These are phyloP conservation scores for Paraescarpia echinospica DNA, from an alignment of 1,140 invertebrate species.

Conservation along the genomic window DNA sequence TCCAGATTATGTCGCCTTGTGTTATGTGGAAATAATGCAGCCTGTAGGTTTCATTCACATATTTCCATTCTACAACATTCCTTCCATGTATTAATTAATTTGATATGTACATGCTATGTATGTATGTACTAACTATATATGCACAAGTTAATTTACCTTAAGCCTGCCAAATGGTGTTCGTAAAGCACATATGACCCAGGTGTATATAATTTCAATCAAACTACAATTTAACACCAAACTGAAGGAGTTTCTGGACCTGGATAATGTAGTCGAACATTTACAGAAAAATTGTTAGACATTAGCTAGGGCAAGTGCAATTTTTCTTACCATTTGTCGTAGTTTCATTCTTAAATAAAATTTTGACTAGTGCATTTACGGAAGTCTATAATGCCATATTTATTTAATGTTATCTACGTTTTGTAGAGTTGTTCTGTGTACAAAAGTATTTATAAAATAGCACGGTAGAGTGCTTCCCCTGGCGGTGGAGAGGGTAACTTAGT, in stretches of 20 bases:
- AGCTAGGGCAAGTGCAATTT: background rate
- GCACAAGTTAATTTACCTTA: too few species aligned
- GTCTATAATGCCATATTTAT: background rate
- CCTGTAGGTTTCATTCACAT: background rate
- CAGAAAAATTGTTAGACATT: background rate
- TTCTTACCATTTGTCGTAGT: background rate
- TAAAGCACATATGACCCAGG: too few species aligned
- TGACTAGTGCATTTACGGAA: background rate
- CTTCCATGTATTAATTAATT: too few species aligned
- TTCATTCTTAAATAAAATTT: background rate
- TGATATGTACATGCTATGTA: background rate
- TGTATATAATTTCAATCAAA: too few species aligned
- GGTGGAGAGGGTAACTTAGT: background rate
- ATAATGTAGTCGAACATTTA: background rate
- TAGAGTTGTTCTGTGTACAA: background rate
- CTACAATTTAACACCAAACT: background rate
- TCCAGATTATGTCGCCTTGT: background rate
- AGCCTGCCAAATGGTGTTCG: too few species aligned
- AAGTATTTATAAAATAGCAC: background rate
- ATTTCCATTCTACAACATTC: constrained; percentile 1
- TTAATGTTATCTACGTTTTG: constrained; percentile 1
- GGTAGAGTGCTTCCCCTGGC: background rate
- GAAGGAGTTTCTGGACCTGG: background rate
- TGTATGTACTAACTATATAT: too few species aligned
- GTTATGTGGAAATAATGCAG: background rate